Evolutionary conservation across 2,888 invertebrate species (phyloP).

Genomic region (Polyommatus icarus): DNA sequence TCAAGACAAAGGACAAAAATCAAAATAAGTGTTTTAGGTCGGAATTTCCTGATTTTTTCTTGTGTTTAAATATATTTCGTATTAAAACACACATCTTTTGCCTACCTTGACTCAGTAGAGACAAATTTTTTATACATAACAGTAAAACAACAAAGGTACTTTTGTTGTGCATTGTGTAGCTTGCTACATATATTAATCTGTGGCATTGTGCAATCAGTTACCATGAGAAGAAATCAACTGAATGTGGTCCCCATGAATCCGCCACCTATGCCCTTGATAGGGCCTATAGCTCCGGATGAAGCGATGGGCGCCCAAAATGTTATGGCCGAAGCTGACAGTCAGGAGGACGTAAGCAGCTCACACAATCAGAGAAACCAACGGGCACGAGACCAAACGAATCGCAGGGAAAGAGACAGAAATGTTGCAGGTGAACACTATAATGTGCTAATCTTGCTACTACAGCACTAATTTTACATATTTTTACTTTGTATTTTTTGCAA

Average conservation of each 20-base stretch:
- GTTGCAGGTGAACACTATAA: conserved; percentile 37
- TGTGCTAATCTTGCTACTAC: neutral
- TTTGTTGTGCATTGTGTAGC: neutral
- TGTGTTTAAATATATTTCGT: too few species aligned
- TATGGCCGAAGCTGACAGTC: conserved; percentile 25
- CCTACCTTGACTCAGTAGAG: neutral
- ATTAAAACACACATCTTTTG: too few species aligned
- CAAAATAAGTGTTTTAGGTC: too few species aligned
- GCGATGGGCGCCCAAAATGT: neutral
- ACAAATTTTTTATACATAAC: neutral
- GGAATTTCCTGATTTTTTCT: too few species aligned
- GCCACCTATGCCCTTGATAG: conserved; percentile 22
- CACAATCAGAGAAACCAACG: conserved; percentile 34
- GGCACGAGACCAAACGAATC: conserved; percentile 32
- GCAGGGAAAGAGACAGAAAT: conserved; percentile 36
- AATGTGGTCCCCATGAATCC: conserved; percentile 1
- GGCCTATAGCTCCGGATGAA: conserved; percentile 25
- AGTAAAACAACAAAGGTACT: neutral
- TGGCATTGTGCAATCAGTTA: conserved; percentile 11
- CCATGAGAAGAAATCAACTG: conserved; percentile 3
- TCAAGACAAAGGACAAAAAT: neutral
- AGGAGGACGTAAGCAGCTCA: conserved; percentile 38
- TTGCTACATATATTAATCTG: too few species aligned
- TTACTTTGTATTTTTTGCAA: too few species aligned
- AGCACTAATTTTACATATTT: neutral